Evolutionary conservation across 37 sponge, comb jelly and placozoan species (phyloP).

Genomic region (Ianthella basta): DNA sequence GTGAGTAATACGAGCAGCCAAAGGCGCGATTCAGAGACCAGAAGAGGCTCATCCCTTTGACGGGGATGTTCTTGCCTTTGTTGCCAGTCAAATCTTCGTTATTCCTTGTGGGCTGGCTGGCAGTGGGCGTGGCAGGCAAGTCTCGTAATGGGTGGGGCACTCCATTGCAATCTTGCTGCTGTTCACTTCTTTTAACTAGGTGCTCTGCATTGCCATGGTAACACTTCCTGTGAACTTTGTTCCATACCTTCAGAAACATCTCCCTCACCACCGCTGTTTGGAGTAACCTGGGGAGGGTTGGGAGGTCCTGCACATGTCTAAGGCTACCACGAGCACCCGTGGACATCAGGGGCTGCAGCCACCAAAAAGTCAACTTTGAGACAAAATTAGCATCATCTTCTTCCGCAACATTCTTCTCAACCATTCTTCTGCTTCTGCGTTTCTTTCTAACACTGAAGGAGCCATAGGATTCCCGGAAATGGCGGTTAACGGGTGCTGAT

Average conservation of each 20-base stretch:
- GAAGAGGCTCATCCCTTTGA: slow-evolving; percentile 49
- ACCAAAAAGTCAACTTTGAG: slow-evolving; percentile 78
- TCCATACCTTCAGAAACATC: slow-evolving; percentile 45
- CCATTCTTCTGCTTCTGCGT: slow-evolving; percentile 3
- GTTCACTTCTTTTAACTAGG: background rate
- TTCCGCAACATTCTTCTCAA: slow-evolving; percentile 24
- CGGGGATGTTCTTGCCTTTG: background rate
- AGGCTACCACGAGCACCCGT: slow-evolving; percentile 65
- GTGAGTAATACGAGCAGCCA: slow-evolving; percentile 93
- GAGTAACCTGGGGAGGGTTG: slow-evolving; percentile 58
- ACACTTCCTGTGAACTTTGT: background rate
- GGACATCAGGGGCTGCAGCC: slow-evolving; percentile 82
- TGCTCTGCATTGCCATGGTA: background rate
- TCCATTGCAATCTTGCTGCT: background rate
- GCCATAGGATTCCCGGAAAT: background rate
- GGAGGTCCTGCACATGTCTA: slow-evolving; percentile 56
- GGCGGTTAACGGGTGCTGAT: background rate
- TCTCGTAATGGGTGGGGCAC: background rate
- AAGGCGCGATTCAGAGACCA: slow-evolving; percentile 80
- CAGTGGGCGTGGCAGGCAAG: background rate
- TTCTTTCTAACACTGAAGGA: background rate
- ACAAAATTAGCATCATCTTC: slow-evolving; percentile 74
- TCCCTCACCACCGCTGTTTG: slow-evolving; percentile 42
- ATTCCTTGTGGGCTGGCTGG: background rate
- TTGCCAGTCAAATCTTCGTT: background rate